Base-by-base conservation (phyloP, 2,888 invertebrate species). In the Frankliniella intonsa region DNA sequence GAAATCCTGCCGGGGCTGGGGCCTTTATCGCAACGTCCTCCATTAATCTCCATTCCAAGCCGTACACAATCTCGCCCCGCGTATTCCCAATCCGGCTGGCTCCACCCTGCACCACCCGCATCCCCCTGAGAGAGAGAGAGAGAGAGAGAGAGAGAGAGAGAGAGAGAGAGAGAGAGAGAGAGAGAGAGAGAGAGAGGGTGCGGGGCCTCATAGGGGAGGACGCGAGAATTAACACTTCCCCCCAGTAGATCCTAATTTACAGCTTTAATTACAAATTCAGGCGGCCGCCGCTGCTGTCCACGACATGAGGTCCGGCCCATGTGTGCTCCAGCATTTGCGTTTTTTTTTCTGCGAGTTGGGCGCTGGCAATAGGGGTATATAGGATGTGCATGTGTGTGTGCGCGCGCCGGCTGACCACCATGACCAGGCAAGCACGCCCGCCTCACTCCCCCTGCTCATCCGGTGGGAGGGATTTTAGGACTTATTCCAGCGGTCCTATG, bases 211-310 rank as follows among this genome's bases (percentile, higher is more conserved):
- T 38, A 38, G 38, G 38, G 38, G 38, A 38, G 62, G 62, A 62
- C 62, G 69, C 12, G 25, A 76, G 25, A 76, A 76, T 76, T 76
- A 76, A 76, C 69, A 76, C 69, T 76, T 76, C 69, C 22, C 69
- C 25, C 69, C 69, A 76, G 22, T 76, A 76, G 69, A 76, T 76
- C 69, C 69, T 76, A 76, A 76, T 25, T 76, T 76, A 76, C 69
- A 76, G 9, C 69, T 76, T 76, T 76, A 76, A 76, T 76, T 76
- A 76, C 62, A 62, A 62, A 62, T 62, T 62, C 62, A 17, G 62
- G 14, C 62, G 0, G 19, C 62, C 0, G 14, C 55, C 9, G 17
- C 55, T 55, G 55, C 62, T 62, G 62, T 19, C 62, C 62, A 62
- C 62, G 19, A 14, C 17, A n/a, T 62, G 62, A 14, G 62, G 19